Conservation (phyloP, 2,888 invertebrate species). For the Apodemia mormo region DNA sequence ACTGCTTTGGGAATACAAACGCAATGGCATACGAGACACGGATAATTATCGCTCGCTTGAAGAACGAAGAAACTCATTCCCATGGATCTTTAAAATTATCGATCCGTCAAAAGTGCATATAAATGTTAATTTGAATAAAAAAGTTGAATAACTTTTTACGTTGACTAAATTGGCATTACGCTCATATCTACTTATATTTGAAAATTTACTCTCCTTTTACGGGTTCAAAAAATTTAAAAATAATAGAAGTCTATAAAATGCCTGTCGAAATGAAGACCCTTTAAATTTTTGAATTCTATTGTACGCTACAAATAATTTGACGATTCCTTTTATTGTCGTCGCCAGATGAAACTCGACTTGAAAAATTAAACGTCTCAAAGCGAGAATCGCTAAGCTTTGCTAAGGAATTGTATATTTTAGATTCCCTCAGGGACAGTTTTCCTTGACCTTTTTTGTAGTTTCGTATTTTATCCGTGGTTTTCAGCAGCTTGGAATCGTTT, state of each 20-base stretch:
- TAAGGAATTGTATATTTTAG: slow-evolving; percentile 13
- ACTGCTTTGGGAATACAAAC: no score
- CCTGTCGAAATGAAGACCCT: background rate
- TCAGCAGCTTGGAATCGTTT: background rate
- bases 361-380: slow-evolving; percentile 16
- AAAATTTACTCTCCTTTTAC: no score
- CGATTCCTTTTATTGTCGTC: slow-evolving; percentile 10
- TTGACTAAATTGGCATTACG: no score
- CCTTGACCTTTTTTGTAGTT: slow-evolving; percentile 4
- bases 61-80: no score
- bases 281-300: background rate
- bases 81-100: no score
- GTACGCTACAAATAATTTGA: slow-evolving; percentile 1
- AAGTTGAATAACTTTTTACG: no score
- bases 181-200: no score
- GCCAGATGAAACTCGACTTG: slow-evolving; percentile 8
- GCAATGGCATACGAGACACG: no score
- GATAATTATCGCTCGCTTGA: no score
- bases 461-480: background rate
- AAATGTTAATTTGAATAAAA: no score
- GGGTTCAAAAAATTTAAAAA: no score
- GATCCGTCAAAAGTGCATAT: no score
- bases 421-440: background rate
- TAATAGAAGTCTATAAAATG: background rate
- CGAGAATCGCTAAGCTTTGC: slow-evolving; percentile 14